Conservation (phyloP, 2,888 invertebrate genomes). For the Ariolimax columbianus region DNA sequence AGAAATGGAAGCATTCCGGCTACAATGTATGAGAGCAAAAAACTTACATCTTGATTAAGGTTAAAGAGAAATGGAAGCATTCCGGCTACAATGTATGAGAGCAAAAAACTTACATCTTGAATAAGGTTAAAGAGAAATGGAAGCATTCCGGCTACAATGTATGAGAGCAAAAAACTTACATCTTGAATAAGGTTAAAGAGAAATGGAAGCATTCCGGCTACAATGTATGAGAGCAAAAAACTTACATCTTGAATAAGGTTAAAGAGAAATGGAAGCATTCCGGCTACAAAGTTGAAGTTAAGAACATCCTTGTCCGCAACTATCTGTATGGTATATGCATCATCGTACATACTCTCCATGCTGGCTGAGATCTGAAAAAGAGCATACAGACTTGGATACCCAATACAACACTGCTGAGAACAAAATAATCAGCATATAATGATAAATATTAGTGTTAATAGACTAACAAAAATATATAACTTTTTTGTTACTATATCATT, state of each 20-base stretch:
- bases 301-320: constrained; percentile 69
- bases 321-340: constrained; percentile 77
- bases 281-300: constrained; percentile 78
- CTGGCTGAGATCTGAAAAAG: constrained; percentile 74
- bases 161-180: constrained; percentile 66
- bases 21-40: no score
- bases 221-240: constrained; percentile 70
- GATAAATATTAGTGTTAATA: not conserved
- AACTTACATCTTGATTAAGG: no score
- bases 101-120: constrained; percentile 72
- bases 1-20: constrained; percentile 79
- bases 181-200: constrained; percentile 77
- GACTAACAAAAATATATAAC: no score
- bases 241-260: constrained; percentile 77
- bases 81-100: not conserved
- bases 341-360: constrained; percentile 77
- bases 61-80: no score
- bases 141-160: constrained; percentile 78
- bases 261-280: constrained; percentile 78
- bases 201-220: constrained; percentile 78
- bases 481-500: no score
- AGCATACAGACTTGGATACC: no score
- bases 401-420: constrained; percentile 74
- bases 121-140: constrained; percentile 77
- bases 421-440: constrained; percentile 1